These are phyloP conservation scores for Hedychridium roseum DNA, from an alignment of 2,888 invertebrate genomes.

Conservation along the genomic window DNA sequence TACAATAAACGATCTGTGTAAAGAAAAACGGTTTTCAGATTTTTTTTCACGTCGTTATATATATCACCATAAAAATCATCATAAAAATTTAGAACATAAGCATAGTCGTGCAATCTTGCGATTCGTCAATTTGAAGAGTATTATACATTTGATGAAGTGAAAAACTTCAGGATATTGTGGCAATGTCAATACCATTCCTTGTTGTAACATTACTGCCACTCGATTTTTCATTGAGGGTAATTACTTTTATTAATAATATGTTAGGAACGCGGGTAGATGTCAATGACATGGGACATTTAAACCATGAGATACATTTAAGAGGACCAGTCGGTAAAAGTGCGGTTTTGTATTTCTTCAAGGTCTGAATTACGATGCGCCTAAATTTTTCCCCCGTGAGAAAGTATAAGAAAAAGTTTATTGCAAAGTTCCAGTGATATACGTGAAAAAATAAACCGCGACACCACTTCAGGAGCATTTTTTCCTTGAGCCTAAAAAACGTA, in stretches of 20 bases:
- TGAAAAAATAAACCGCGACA: constrained; percentile 58
- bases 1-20: too few relatives aligned
- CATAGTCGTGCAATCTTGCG: too few relatives aligned
- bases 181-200: constrained; percentile 17
- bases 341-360: constrained; percentile 31
- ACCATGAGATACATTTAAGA: constrained; percentile 30
- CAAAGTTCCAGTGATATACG: constrained; percentile 60
- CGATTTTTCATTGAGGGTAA: constrained; percentile 36
- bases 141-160: too few relatives aligned
- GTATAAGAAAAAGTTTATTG: constrained; percentile 60
- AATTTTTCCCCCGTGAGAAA: constrained; percentile 59
- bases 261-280: constrained; percentile 30
- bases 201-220: constrained; percentile 18
- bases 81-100: too few relatives aligned
- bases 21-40: too few relatives aligned
- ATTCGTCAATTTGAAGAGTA: too few relatives aligned
- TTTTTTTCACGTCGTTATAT: too few relatives aligned
- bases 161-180: too few relatives aligned
- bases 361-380: constrained; percentile 40
- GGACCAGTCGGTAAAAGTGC: constrained; percentile 22
- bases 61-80: too few relatives aligned
- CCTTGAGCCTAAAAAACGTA: constrained; percentile 48
- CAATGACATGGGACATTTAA: constrained; percentile 30
- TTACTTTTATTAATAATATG: constrained; percentile 36
- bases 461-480: constrained; percentile 58